Conservation (phyloP, 2,888 invertebrate genomes). For the Adela reaumurella region DNA sequence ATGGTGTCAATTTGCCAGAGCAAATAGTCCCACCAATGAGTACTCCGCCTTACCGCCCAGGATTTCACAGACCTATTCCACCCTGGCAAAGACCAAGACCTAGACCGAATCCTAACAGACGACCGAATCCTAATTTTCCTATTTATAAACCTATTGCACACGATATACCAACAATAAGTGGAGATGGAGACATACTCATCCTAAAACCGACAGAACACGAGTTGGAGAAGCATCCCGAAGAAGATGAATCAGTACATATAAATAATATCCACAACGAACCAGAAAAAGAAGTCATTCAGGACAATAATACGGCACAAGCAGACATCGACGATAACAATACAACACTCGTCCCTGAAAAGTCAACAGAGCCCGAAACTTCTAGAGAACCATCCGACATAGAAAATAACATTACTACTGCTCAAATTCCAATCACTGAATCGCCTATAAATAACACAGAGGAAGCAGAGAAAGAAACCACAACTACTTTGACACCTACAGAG, state of each 20-base stretch:
- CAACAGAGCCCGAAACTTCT: background rate
- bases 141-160: conserved; percentile 61
- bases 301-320: conserved; percentile 9
- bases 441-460: conserved; percentile 8
- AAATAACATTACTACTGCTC: conserved; percentile 16
- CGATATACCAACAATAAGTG: conserved; percentile 24
- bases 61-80: conserved; percentile 57
- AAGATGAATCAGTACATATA: conserved; percentile 11
- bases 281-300: conserved; percentile 14
- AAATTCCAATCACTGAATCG: conserved; percentile 15
- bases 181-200: conserved; percentile 21
- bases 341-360: conserved; percentile 24
- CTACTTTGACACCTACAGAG: conserved; percentile 7
- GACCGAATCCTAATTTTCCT: conserved; percentile 54
- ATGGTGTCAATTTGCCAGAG: conserved; percentile 70
- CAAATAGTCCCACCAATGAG: conserved; percentile 62
- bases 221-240: conserved; percentile 14
- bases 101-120: conserved; percentile 42
- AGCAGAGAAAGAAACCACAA: conserved; percentile 12
- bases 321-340: conserved; percentile 6
- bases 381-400: background rate
- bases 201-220: conserved; percentile 25
- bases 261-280: conserved; percentile 8
- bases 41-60: conserved; percentile 52
- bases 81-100: conserved; percentile 67